Conservation (phyloP, 2,113 vertebrate species). For the Rhadina sibilatrix region DNA sequence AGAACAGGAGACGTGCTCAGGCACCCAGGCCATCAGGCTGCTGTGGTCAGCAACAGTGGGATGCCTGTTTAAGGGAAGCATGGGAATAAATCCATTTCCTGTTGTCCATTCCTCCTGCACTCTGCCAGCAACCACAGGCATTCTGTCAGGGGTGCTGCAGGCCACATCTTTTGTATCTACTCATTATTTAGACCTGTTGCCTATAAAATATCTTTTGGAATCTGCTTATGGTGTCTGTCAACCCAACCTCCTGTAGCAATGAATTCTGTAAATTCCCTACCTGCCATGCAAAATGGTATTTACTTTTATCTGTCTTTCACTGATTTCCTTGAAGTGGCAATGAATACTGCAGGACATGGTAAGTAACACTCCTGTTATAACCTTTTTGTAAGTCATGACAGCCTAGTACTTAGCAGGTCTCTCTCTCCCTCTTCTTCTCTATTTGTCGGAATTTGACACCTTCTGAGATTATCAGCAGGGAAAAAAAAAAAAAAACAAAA, state of each 20-base stretch:
- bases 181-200: background rate
- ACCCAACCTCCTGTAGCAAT: background rate
- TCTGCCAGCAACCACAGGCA: background rate
- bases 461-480: background rate
- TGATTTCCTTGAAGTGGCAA: background rate
- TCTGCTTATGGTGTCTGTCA: background rate
- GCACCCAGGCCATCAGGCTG: background rate
- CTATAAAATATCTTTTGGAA: background rate
- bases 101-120: no score
- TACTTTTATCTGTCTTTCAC: background rate
- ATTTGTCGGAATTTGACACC: background rate
- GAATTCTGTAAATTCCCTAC: background rate
- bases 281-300: background rate
- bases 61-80: background rate
- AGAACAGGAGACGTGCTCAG: background rate
- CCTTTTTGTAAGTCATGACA: background rate
- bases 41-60: background rate
- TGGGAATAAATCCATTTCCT: fast-evolving
- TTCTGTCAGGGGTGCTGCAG: background rate
- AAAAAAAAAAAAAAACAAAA: background rate
- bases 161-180: background rate
- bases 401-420: background rate
- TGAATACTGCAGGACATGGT: background rate
- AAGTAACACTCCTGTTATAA: background rate
- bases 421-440: background rate